phyloP scores from a whole-genome alignment of 2,888 invertebrate species.

The Drosophila affinis region DNA sequence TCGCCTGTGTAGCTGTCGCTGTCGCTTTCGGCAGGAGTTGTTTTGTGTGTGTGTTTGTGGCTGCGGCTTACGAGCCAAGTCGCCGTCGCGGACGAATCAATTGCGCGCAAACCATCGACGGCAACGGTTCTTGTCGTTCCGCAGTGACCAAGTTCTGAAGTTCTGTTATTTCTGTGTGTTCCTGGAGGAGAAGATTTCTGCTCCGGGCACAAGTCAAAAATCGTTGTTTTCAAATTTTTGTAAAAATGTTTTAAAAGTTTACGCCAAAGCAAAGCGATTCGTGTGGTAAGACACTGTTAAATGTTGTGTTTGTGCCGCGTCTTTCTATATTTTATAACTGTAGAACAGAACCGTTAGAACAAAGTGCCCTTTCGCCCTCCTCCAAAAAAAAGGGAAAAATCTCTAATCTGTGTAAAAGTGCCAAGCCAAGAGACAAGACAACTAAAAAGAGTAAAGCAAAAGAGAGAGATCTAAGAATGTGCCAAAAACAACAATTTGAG shows the following conservation, averaged over 20 bases:
- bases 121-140: constrained; percentile 74
- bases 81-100: constrained; percentile 79
- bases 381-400: constrained; percentile 32
- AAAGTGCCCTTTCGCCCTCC: constrained; percentile 1
- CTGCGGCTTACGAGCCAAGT: constrained; percentile 61
- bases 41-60: constrained; percentile 6
- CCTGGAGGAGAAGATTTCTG: constrained; percentile 8
- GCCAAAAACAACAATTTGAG: constrained; percentile 56
- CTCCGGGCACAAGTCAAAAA: constrained; percentile 23
- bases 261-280: constrained; percentile 10
- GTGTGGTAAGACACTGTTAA: constrained; percentile 36
- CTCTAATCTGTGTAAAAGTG: constrained; percentile 61
- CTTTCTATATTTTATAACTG: constrained; percentile 61
- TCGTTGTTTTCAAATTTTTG: not conserved
- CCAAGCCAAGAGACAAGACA: constrained; percentile 62
- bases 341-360: constrained; percentile 56
- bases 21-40: constrained; percentile 24
- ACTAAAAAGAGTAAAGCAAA: constrained; percentile 26
- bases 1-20: constrained; percentile 40
- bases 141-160: constrained; percentile 18
- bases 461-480: constrained; percentile 35
- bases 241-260: not conserved
- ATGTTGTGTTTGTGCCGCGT: constrained; percentile 49
- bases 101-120: constrained; percentile 81
- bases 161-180: not conserved